Conservation (phyloP, 2,888 invertebrate species). For the Baronia brevicornis region DNA sequence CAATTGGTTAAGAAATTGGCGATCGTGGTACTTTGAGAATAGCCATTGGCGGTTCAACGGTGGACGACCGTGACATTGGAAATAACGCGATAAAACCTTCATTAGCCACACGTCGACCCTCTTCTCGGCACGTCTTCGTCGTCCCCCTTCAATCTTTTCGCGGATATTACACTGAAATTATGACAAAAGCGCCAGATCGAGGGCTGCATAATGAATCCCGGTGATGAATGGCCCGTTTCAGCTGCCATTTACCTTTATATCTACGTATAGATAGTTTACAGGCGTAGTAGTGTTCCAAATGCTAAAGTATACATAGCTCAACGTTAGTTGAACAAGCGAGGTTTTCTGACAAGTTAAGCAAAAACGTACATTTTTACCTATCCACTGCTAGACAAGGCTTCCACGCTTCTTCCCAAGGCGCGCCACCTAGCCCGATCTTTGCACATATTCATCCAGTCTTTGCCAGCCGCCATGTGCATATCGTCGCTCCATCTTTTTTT, state of each 20-base stretch:
- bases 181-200: constrained; percentile 55
- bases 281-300: constrained; percentile 16
- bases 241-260: constrained; percentile 37
- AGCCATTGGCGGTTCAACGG: constrained; percentile 13
- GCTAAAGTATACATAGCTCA: too few species aligned
- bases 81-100: constrained; percentile 62
- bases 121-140: constrained; percentile 57
- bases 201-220: constrained; percentile 50
- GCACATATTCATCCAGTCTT: too few species aligned
- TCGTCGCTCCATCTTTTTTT: too few species aligned
- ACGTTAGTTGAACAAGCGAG: too few species aligned
- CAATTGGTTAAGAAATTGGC: too few species aligned
- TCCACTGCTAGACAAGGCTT: too few species aligned
- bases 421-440: too few species aligned
- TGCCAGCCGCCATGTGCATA: too few species aligned
- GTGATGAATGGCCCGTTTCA: constrained; percentile 54
- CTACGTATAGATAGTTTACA: background rate
- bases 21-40: constrained; percentile 11
- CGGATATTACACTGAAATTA: constrained; percentile 71
- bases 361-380: too few species aligned
- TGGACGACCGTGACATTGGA: constrained; percentile 32
- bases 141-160: constrained; percentile 64
- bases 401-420: too few species aligned
- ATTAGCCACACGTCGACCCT: constrained; percentile 71
- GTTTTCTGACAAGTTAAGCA: too few species aligned